phyloP scores from a whole-genome alignment of 1,140 invertebrate genomes.

The Drosophila ogumai region DNA sequence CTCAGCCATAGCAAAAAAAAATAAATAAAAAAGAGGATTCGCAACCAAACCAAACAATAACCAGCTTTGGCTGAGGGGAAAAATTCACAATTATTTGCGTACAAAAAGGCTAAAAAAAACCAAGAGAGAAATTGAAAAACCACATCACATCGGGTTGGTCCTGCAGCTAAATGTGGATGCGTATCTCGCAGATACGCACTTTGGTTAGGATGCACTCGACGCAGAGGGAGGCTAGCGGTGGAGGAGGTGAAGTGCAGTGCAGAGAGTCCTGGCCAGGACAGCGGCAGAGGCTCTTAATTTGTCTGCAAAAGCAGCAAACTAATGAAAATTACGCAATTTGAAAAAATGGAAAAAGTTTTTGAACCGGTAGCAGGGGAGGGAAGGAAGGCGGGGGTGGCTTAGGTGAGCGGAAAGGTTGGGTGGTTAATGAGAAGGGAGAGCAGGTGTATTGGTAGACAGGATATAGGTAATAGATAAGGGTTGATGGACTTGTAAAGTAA shows the following conservation, averaged over 20 bases:
- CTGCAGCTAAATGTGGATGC: slow-evolving; percentile 59
- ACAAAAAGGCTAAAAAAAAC: slow-evolving; percentile 67
- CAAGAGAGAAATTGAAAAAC: slow-evolving; percentile 69
- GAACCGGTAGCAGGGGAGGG: slow-evolving; percentile 2
- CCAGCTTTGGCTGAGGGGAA: slow-evolving; percentile 53
- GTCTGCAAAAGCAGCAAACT: slow-evolving; percentile 77
- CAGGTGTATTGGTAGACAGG: background rate
- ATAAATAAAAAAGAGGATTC: slow-evolving; percentile 39
- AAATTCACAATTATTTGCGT: slow-evolving; percentile 82
- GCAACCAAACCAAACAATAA: slow-evolving; percentile 75
- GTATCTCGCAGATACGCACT: slow-evolving; percentile 75
- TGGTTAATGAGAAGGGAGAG: slow-evolving; percentile 5
- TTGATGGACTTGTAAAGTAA: background rate
- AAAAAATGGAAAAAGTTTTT: slow-evolving; percentile 69
- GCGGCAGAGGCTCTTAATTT: slow-evolving; percentile 72
- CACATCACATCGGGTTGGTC: slow-evolving; percentile 53
- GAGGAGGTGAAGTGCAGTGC: background rate
- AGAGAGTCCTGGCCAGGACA: slow-evolving; percentile 21
- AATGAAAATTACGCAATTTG: slow-evolving; percentile 82
- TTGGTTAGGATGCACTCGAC: slow-evolving; percentile 41
- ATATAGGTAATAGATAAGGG: background rate
- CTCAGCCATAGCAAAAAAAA: slow-evolving; percentile 28
- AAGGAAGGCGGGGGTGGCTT: background rate
- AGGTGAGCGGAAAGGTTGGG: background rate
- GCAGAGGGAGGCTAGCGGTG: background rate